Conservation (phyloP, 2,888 invertebrate genomes). For the Aleiodes testaceus region DNA sequence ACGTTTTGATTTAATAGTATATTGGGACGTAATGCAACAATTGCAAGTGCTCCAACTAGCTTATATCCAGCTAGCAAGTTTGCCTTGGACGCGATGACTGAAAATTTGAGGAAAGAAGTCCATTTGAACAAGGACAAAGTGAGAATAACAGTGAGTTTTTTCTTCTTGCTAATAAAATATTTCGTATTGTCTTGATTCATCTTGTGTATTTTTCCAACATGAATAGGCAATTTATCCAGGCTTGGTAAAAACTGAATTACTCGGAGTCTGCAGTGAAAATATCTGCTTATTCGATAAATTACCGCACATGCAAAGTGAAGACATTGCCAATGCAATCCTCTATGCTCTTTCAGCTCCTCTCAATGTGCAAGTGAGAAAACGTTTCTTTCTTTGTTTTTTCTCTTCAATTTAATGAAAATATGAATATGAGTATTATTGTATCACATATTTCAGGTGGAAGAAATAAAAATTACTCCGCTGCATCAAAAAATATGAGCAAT, state of each 20-base stretch:
- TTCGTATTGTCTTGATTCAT: background rate
- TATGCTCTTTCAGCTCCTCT: slow-evolving; percentile 67
- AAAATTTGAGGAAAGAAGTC: slow-evolving; percentile 72
- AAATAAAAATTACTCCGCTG: slow-evolving; percentile 15
- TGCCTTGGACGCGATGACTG: slow-evolving; percentile 72
- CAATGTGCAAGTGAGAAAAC: slow-evolving; percentile 43
- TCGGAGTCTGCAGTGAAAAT: slow-evolving; percentile 46
- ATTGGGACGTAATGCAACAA: slow-evolving; percentile 41
- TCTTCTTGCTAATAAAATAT: background rate
- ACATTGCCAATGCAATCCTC: slow-evolving; percentile 70
- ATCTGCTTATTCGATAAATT: slow-evolving; percentile 45
- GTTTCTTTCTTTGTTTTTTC: background rate
- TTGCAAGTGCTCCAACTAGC: slow-evolving; percentile 31
- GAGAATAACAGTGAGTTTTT: slow-evolving; percentile 62
- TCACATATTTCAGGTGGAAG: slow-evolving; percentile 25
- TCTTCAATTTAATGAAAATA: slow-evolving; percentile 7
- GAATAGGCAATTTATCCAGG: slow-evolving; percentile 79
- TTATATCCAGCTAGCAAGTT: slow-evolving; percentile 69
- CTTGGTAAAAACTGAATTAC: slow-evolving; percentile 76
- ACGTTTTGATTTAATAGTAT: slow-evolving; percentile 38
- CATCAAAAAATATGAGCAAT: background rate
- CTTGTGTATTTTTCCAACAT: background rate
- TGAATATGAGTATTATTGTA: background rate
- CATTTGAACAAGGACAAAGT: slow-evolving; percentile 65
- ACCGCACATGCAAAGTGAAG: slow-evolving; percentile 64